Evolutionary conservation across 2,797 vertebrate genomes (phyloP).

Genomic region (Gastrophryne carolinensis): DNA sequence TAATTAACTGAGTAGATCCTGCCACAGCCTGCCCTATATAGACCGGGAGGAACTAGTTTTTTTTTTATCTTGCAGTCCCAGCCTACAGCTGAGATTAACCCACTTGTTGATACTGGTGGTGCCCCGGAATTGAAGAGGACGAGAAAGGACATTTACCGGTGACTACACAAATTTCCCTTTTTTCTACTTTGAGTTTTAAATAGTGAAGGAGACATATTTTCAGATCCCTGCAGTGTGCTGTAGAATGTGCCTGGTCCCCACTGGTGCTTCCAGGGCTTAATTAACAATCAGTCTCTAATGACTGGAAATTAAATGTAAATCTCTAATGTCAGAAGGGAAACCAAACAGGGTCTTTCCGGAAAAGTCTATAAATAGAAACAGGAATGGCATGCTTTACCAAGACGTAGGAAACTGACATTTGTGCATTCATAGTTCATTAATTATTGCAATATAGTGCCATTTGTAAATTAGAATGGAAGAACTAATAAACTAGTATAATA

Average conservation of each 20-base stretch:
- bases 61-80: too few species aligned
- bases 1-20: too few species aligned
- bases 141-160: too few species aligned
- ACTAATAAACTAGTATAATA: too few species aligned
- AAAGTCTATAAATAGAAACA: background rate
- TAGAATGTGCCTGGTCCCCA: constrained; percentile 13
- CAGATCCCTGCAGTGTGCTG: constrained; percentile 26
- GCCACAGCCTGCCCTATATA: too few species aligned
- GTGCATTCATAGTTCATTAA: background rate
- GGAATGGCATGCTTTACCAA: background rate
- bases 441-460: background rate
- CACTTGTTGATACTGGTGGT: too few species aligned
- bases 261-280: constrained; percentile 34
- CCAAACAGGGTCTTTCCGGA: constrained; percentile 1
- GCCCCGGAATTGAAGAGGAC: too few species aligned
- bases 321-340: constrained; percentile 19
- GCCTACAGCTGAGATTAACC: too few species aligned
- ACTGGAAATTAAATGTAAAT: constrained; percentile 44
- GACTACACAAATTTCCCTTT: too few species aligned
- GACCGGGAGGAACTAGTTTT: too few species aligned
- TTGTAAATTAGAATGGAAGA: too few species aligned
- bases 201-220: constrained; percentile 27
- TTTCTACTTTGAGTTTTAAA: too few species aligned
- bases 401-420: background rate
- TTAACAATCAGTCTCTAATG: constrained; percentile 45